A percentile compares a stretch with the other conserved stretches of the same genome.
Conservation (phyloP, 2,888 invertebrate species). For the Meta bourneti region DNA sequence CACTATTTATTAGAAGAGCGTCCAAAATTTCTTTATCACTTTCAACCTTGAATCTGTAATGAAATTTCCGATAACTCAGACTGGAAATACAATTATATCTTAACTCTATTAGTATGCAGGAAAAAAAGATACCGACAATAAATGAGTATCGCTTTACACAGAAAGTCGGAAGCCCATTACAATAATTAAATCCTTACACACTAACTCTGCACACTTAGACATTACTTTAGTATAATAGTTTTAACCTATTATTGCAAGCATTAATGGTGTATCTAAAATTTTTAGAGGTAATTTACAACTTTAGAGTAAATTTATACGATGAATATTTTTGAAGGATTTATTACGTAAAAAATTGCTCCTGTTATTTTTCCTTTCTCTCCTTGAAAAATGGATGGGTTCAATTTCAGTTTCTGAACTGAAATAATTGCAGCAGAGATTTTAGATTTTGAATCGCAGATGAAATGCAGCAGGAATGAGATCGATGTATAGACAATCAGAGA, state of each 20-base stretch:
- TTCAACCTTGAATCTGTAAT: slow-evolving; percentile 39
- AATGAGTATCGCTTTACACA: neutral
- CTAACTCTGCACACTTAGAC: neutral
- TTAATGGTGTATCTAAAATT: too few species aligned
- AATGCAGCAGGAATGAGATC: neutral
- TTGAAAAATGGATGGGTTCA: neutral
- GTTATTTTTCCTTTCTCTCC: neutral
- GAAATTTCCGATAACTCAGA: neutral
- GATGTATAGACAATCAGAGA: neutral
- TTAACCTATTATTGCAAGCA: too few species aligned
- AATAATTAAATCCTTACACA: neutral
- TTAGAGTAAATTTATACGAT: too few species aligned
- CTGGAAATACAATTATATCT: neutral
- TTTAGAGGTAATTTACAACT: too few species aligned
- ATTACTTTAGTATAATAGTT: neutral
- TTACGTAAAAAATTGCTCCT: neutral
- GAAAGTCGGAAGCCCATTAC: neutral
- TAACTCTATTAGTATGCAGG: too few species aligned
- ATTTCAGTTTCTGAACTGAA: neutral
- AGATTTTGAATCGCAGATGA: neutral
- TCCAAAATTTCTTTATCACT: slow-evolving; percentile 84
- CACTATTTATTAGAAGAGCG: slow-evolving; percentile 90
- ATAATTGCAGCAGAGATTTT: neutral
- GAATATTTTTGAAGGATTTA: neutral
- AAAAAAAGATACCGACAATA: neutral